A percentile compares a stretch with the other conserved stretches of the same genome.
Evolutionary conservation across 2,797 vertebrate genomes (phyloP).

Genomic region (Thunnus albacares): DNA sequence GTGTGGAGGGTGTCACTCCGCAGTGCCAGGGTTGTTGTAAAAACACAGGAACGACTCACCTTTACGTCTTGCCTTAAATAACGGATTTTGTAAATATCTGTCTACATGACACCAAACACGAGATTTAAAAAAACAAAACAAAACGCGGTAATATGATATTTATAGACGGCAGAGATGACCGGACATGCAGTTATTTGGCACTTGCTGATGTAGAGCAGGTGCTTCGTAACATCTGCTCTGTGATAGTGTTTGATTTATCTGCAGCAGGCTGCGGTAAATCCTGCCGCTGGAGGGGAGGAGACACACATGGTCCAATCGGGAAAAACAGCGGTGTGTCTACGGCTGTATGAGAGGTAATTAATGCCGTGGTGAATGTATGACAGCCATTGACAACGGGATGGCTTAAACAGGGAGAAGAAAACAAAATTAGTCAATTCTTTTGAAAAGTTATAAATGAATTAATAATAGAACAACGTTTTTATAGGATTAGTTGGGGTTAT

Average conservation of each 20-base stretch:
- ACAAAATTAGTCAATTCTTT: not conserved
- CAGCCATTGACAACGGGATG: not conserved
- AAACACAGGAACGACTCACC: conserved; percentile 6
- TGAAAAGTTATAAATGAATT: not conserved
- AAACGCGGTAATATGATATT: not conserved
- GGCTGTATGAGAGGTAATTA: conserved; percentile 17
- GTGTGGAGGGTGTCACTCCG: not conserved
- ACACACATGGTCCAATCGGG: conserved; percentile 51
- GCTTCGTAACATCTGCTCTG: conserved; percentile 24
- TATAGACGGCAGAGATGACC: not conserved
- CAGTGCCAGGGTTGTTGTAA: not conserved
- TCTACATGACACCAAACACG: not conserved
- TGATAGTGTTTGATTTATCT: conserved; percentile 15
- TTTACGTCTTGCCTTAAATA: not conserved
- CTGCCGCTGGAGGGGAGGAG: conserved; percentile 60
- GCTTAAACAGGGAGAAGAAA: not conserved
- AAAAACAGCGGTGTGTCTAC: not conserved
- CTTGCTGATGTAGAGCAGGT: conserved; percentile 35
- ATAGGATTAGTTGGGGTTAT: not conserved
- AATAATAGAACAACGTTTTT: not conserved
- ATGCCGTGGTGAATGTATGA: conserved; percentile 9
- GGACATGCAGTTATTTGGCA: not conserved
- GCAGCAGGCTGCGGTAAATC: conserved; percentile 74
- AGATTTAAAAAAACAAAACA: not conserved
- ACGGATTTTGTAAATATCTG: not conserved